These are phyloP conservation scores for Hypsibius dujardini DNA, from an alignment of 1,140 invertebrate species.

Conservation along the genomic window DNA sequence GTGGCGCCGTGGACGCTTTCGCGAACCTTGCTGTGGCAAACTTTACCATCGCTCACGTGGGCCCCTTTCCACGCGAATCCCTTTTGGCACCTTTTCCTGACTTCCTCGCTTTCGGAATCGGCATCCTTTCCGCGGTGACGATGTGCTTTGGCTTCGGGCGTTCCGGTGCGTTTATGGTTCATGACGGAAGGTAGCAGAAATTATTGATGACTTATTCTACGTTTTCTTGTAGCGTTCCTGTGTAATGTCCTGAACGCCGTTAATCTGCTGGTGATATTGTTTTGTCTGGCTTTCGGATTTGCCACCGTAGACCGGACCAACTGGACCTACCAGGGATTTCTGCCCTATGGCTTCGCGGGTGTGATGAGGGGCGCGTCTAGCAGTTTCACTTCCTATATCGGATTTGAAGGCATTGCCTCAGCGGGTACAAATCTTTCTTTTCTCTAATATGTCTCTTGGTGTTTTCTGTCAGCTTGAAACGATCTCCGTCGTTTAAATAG, in stretches of 20 bases:
- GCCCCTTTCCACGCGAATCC: background rate
- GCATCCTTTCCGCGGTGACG: background rate
- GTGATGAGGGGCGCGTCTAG: background rate
- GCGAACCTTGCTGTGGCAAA: background rate
- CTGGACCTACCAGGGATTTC: background rate
- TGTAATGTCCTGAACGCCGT: background rate
- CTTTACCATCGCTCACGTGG: background rate
- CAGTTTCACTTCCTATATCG: background rate
- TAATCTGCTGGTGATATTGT: background rate
- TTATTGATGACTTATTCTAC: background rate
- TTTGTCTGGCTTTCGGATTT: background rate
- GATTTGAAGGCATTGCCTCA: conserved; percentile 9
- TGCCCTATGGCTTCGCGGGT: background rate
- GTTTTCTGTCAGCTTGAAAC: too few species aligned
- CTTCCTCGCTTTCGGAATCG: background rate
- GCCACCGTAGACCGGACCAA: background rate
- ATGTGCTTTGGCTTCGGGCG: background rate
- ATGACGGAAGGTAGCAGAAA: background rate
- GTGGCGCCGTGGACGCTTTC: background rate
- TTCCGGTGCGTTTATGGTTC: background rate
- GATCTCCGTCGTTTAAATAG: too few species aligned
- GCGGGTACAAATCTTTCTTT: background rate
- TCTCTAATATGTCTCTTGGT: background rate
- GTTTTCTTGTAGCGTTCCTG: background rate
- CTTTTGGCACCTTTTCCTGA: background rate